Base-by-base conservation (phyloP, 2,113 vertebrate genomes). In the Sorex araneus region DNA sequence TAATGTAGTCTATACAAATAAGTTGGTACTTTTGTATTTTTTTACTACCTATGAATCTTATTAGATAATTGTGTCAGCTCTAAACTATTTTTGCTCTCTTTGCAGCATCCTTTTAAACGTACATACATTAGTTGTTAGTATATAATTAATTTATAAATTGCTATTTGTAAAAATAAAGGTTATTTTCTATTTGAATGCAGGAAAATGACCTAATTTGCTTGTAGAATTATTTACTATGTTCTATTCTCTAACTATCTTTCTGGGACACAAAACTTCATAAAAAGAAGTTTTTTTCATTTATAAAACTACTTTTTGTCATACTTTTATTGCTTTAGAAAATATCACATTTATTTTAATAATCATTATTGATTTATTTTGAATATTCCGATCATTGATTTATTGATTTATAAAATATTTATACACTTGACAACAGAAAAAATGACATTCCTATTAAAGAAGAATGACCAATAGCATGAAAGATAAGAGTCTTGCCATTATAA, bases 321-420 rank as follows among this genome's bases (percentile, higher is more conserved):
- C 8, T 83, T 76, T 16, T 19, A 60, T 70, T 60, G 15, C 12
- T 77, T 87, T 28, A 43, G 15, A 60, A 60, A 60, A 60, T 60
- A 6, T 18, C 19, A 60, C 9, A 19, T 50, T 10, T 12, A 50
- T 50, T 50, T 50, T 50, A 50, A 50, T 50, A 47, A 13, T 57
- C 54, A 7, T 57, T 13, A 57, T 57, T 57, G 18, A 57, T 57
- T 16, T 57, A 47, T 47, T 47, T 60, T 60, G 5, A 60, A 60
- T 21, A 21, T 60, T 60, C 18, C 57, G 71, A 71, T 83, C 16
- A 36, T 57, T 78, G 64, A 32, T 66, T 71, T 66, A 36, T 57
- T 78, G 50, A 32, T 66, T 71, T 66, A 78, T 73, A 32, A 94
- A 87, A 36, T 70, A 77, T 43, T 83, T 70, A 75, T 69, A 75